Percentiles rank a stretch among this genome's conserved stretches.
Conservation (phyloP, 1,140 invertebrate genomes). For the Anthonomus grandis region DNA sequence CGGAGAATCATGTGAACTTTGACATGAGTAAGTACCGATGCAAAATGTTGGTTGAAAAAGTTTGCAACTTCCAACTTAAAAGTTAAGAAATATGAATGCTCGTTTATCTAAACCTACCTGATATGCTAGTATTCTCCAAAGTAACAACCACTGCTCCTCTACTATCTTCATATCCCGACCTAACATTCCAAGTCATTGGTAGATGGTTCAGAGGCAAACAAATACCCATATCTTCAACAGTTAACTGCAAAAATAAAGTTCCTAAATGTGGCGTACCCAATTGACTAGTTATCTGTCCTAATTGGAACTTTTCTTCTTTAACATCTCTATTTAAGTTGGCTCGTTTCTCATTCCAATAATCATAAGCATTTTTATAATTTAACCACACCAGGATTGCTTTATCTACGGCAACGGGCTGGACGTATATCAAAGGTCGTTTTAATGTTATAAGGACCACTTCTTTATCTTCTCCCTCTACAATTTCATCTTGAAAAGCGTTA, state of each 20-base stretch:
- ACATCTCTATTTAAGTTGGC: conserved; percentile 82
- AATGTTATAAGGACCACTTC: conserved; percentile 91
- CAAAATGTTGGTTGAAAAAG: no score
- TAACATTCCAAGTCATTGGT: conserved; percentile 63
- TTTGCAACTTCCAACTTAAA: neutral
- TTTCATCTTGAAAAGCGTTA: conserved; percentile 66
- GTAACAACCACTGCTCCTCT: conserved; percentile 91
- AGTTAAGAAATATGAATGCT: no score
- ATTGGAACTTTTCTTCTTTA: conserved; percentile 68
- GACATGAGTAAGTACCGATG: no score
- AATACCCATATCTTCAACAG: conserved; percentile 95
- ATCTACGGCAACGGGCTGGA: conserved; percentile 94
- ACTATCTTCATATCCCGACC: conserved; percentile 73
- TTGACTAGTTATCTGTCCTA: conserved; percentile 72
- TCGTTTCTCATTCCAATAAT: conserved; percentile 97
- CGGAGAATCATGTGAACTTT: neutral
- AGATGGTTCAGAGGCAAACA: conserved; percentile 87
- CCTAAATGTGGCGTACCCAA: conserved; percentile 73
- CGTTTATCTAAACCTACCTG: conserved; percentile 52
- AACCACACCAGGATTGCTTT: conserved; percentile 96
- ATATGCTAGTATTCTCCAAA: conserved; percentile 90
- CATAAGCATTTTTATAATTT: conserved; percentile 98
- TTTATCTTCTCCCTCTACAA: conserved; percentile 83
- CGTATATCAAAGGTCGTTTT: conserved; percentile 87
- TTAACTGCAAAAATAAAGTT: conserved; percentile 90